Evolutionary conservation across 1,140 invertebrate genomes (phyloP).

Genomic region (Pararge aegeria): DNA sequence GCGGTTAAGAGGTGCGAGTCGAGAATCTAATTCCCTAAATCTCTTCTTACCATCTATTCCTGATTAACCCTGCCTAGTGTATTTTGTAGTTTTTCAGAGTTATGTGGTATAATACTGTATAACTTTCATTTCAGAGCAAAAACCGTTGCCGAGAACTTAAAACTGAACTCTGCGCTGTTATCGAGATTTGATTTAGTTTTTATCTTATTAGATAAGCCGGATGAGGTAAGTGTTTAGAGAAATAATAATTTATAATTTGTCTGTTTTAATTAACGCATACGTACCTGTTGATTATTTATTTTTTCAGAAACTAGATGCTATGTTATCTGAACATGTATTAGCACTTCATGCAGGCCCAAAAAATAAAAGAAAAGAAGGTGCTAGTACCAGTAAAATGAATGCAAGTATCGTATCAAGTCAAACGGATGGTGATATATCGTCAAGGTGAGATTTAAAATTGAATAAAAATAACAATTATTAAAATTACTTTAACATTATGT

Average conservation of each 20-base stretch:
- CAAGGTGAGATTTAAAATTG: slow-evolving; percentile 41
- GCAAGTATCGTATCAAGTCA: slow-evolving; percentile 45
- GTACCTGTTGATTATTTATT: slow-evolving; percentile 2
- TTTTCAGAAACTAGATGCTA: slow-evolving; percentile 83
- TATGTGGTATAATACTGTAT: background rate
- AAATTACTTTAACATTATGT: too few relatives aligned
- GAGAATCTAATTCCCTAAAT: too few relatives aligned
- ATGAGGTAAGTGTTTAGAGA: slow-evolving; percentile 82
- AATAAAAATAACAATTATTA: too few relatives aligned
- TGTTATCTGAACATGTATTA: slow-evolving; percentile 91
- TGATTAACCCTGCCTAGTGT: too few relatives aligned
- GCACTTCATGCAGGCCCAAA: slow-evolving; percentile 83
- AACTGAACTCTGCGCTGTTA: slow-evolving; percentile 90
- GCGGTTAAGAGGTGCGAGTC: too few relatives aligned
- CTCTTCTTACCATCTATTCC: too few relatives aligned
- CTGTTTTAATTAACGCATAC: too few relatives aligned
- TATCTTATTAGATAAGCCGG: slow-evolving; percentile 92
- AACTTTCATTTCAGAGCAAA: slow-evolving; percentile 81
- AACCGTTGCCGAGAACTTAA: slow-evolving; percentile 94
- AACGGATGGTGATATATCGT: slow-evolving; percentile 40
- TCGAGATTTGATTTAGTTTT: slow-evolving; percentile 97
- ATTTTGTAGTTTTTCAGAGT: too few relatives aligned
- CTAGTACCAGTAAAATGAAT: slow-evolving; percentile 31
- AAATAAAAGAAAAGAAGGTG: slow-evolving; percentile 35
- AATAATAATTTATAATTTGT: too few relatives aligned